These are phyloP conservation scores for Rhea pennata DNA, from an alignment of 2,113 vertebrate genomes.

Conservation along the genomic window DNA sequence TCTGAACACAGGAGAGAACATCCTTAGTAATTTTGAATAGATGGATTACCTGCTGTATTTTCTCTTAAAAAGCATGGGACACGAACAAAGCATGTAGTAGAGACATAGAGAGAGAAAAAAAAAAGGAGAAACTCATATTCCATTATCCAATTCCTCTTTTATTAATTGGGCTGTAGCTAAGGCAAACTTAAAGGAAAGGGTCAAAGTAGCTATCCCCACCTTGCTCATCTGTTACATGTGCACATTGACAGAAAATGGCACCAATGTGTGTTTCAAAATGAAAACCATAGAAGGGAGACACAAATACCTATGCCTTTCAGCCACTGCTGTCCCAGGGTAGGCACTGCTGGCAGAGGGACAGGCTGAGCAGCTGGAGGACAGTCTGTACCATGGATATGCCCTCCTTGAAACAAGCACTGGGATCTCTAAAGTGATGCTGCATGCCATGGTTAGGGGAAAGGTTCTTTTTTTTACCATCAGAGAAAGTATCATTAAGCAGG, in stretches of 20 bases:
- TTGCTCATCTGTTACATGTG: not conserved
- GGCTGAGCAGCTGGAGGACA: not conserved
- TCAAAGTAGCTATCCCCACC: not conserved
- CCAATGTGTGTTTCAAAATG: too few species aligned
- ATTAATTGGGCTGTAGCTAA: not conserved
- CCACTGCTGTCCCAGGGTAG: not conserved
- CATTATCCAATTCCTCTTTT: not conserved
- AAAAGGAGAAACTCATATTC: not conserved
- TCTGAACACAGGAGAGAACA: not conserved
- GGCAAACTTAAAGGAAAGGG: not conserved
- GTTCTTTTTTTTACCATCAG: not conserved
- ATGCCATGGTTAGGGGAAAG: rapidly evolving
- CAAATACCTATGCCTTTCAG: not conserved
- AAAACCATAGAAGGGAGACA: too few species aligned
- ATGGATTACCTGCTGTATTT: not conserved
- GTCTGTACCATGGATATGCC: too few species aligned
- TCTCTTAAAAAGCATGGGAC: not conserved
- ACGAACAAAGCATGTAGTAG: not conserved
- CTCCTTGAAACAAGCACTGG: not conserved
- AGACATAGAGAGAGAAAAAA: not conserved
- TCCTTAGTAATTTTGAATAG: not conserved
- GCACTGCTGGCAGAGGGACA: not conserved
- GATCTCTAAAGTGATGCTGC: rapidly evolving
- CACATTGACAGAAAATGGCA: not conserved
- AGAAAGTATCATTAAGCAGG: not conserved